Evolutionary conservation across 2,888 invertebrate genomes (phyloP).

Genomic region (Proisotoma minuta): DNA sequence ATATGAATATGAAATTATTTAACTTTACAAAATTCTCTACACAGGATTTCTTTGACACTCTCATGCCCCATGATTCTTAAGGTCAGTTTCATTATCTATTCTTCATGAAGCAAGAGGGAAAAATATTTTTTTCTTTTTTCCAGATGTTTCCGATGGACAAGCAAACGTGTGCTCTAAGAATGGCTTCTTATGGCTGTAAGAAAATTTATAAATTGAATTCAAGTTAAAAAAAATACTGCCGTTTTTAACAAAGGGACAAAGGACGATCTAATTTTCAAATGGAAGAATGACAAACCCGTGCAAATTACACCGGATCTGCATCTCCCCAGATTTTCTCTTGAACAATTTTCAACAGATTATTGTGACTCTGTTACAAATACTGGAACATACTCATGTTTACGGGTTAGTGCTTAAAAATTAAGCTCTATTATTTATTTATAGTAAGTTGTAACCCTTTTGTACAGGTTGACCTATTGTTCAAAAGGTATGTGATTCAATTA

Average conservation of each 20-base stretch:
- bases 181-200: conserved; percentile 98
- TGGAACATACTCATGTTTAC: conserved; percentile 91
- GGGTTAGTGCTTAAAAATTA: too few relatives aligned
- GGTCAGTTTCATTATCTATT: too few relatives aligned
- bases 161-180: conserved; percentile 86
- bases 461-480: conserved; percentile 93
- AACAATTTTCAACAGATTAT: conserved; percentile 85
- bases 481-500: too few relatives aligned
- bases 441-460: too few relatives aligned
- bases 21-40: too few relatives aligned
- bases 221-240: not conserved
- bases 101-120: too few relatives aligned
- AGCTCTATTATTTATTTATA: too few relatives aligned
- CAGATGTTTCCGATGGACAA: conserved; percentile 90
- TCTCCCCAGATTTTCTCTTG: conserved; percentile 86
- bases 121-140: too few relatives aligned
- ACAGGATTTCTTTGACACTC: conserved; percentile 82
- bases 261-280: conserved; percentile 86
- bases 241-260: conserved; percentile 81
- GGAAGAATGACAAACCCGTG: conserved; percentile 92
- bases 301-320: conserved; percentile 89
- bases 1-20: not conserved
- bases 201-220: conserved; percentile 48
- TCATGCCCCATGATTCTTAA: conserved; percentile 96
- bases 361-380: conserved; percentile 95